Evolutionary conservation across 64 coral and sea anemone genomes (phyloP).

Genomic region (Actinia tenebrosa): DNA sequence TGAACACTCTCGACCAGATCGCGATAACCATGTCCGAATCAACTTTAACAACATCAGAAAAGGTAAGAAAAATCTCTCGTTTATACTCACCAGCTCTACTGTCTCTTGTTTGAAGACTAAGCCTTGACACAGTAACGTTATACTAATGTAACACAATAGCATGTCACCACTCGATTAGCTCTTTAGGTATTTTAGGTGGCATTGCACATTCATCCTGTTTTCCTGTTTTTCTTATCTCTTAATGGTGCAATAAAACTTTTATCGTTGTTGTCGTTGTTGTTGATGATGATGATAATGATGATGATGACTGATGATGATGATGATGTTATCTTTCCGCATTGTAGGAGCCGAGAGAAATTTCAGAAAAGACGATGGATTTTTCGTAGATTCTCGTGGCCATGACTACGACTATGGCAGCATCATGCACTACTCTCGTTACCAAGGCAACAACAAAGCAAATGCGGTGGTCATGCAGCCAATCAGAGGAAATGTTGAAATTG

Average conservation of each 20-base stretch:
- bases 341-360: constrained; percentile 47
- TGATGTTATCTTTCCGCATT: background rate
- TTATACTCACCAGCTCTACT: too few species aligned
- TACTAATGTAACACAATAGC: too few species aligned
- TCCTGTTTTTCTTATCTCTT: too few species aligned
- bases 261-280: too few species aligned
- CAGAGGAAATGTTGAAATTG: constrained; percentile 36
- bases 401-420: constrained; percentile 65
- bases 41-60: background rate
- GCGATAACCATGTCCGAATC: background rate
- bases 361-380: background rate
- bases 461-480: constrained; percentile 44
- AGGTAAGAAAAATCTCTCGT: background rate
- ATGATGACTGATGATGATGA: too few species aligned
- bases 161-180: too few species aligned
- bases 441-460: constrained; percentile 52
- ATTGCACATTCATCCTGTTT: too few species aligned
- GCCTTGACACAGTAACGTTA: too few species aligned
- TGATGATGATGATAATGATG: too few species aligned
- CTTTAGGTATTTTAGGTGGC: too few species aligned
- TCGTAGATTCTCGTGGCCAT: constrained; percentile 30
- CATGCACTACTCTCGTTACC: constrained; percentile 80
- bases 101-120: too few species aligned
- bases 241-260: too few species aligned
- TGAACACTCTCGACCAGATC: constrained; percentile 15